These are phyloP conservation scores for Scaptodrosophila lebanonensis DNA, from an alignment of 1,140 invertebrate genomes.

Conservation along the genomic window DNA sequence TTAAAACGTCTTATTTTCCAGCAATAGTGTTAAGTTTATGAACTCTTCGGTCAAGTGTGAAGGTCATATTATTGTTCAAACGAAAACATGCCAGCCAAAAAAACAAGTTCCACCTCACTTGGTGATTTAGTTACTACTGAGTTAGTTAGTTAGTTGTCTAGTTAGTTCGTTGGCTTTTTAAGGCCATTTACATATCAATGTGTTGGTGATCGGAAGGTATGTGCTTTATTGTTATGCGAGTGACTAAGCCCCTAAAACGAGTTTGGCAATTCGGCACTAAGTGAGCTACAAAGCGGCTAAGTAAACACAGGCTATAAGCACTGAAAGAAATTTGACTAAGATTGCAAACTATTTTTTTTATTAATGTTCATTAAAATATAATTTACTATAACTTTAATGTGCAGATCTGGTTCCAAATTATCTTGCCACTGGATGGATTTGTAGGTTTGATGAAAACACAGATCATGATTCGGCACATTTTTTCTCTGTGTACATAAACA, in stretches of 20 bases:
- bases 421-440: too few species aligned
- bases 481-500: too few species aligned
- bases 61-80: slow-evolving; percentile 47
- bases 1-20: slow-evolving; percentile 31
- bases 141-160: slow-evolving; percentile 17
- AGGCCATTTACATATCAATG: slow-evolving; percentile 28
- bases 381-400: too few species aligned
- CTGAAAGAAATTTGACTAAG: too few species aligned
- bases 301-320: too few species aligned
- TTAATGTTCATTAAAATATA: too few species aligned
- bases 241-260: not conserved
- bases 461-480: too few species aligned
- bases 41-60: slow-evolving; percentile 69
- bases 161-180: slow-evolving; percentile 1
- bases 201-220: slow-evolving; percentile 3
- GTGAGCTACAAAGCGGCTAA: too few species aligned
- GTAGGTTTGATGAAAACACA: too few species aligned
- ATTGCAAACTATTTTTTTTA: too few species aligned
- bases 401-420: too few species aligned
- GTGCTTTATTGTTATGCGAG: not conserved
- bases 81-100: slow-evolving; percentile 19
- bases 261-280: not conserved
- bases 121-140: slow-evolving; percentile 17
- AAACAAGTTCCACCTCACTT: slow-evolving; percentile 35
- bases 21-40: slow-evolving; percentile 44